These are phyloP conservation scores for Microplitis demolitor DNA, from an alignment of 1,140 invertebrate genomes.

Conservation along the genomic window DNA sequence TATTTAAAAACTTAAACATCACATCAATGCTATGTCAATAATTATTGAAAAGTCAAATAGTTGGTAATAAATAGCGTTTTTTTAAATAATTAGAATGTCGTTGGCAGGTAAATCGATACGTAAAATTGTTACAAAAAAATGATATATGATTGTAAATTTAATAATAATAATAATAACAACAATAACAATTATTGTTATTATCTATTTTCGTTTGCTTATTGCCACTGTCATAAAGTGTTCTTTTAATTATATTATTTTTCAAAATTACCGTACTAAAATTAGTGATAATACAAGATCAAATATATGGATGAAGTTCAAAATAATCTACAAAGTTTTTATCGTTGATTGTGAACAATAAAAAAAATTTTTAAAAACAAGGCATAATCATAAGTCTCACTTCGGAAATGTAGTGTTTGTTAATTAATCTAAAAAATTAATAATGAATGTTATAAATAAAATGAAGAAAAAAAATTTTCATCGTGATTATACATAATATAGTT, in stretches of 20 bases:
- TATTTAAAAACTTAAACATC: background rate
- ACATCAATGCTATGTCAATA: background rate
- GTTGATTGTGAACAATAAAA: too few species aligned
- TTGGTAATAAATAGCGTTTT: background rate
- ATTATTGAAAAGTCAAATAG: background rate
- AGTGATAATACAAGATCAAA: too few species aligned
- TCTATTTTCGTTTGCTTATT: background rate
- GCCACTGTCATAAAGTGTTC: too few species aligned
- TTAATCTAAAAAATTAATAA: too few species aligned
- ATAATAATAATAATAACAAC: background rate
- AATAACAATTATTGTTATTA: background rate
- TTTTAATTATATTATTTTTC: too few species aligned
- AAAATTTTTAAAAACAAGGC: too few species aligned
- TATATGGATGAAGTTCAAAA: too few species aligned
- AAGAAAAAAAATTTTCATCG: background rate
- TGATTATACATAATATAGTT: conserved; percentile 28
- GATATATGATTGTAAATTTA: background rate
- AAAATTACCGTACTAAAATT: too few species aligned
- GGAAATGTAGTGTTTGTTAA: too few species aligned
- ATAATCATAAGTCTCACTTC: too few species aligned
- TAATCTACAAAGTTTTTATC: too few species aligned
- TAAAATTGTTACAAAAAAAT: background rate
- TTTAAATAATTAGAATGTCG: background rate
- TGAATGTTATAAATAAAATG: background rate
- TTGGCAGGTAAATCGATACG: background rate